These are phyloP conservation scores for Amblyteles armatorius DNA, from an alignment of 2,888 invertebrate genomes.

Conservation along the genomic window DNA sequence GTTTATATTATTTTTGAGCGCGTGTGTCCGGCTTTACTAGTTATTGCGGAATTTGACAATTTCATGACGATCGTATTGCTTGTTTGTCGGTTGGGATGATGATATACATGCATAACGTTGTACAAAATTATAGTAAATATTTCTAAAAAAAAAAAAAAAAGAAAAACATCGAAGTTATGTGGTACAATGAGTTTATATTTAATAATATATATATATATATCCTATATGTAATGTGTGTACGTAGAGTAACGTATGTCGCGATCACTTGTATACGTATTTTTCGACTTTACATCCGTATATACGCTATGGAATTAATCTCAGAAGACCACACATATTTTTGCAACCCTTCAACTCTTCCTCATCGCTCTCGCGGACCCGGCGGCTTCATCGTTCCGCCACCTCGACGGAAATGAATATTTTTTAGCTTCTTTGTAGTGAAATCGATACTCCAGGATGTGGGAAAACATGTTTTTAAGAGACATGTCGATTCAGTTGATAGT, in stretches of 20 bases:
- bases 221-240: conserved; percentile 8
- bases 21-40: conserved; percentile 33
- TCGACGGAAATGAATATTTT: neutral
- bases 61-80: conserved; percentile 48
- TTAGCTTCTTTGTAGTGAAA: neutral
- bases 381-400: neutral
- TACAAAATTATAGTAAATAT: conserved; percentile 46
- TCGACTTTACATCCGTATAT: neutral
- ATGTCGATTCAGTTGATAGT: neutral
- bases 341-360: neutral
- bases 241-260: conserved; percentile 26
- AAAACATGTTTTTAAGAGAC: neutral
- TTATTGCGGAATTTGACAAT: conserved; percentile 44
- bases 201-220: conserved; percentile 30
- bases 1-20: neutral
- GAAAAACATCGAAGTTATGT: conserved; percentile 27
- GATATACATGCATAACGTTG: conserved; percentile 33
- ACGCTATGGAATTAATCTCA: conserved; percentile 5
- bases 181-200: conserved; percentile 43
- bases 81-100: conserved; percentile 23
- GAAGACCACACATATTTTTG: conserved; percentile 12
- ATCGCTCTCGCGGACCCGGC: neutral
- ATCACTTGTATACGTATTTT: conserved; percentile 13
- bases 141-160: conserved; percentile 48
- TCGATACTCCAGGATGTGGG: neutral